Base-by-base conservation (phyloP, 2,888 invertebrate genomes). In the Caenorhabditis macrosperma region DNA sequence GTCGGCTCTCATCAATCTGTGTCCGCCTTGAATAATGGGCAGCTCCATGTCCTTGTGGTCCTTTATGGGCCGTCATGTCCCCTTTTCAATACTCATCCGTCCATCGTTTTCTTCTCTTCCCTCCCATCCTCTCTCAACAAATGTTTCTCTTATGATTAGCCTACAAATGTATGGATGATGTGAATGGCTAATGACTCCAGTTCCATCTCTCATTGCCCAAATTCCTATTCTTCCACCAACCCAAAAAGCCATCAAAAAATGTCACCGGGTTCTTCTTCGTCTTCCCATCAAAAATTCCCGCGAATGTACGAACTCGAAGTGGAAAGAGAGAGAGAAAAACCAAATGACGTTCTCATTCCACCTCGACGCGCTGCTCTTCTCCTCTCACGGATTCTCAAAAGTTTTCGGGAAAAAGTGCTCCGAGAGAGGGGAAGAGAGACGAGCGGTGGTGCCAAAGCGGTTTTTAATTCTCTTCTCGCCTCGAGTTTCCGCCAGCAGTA, bases 1-100 rank as follows among this genome's bases (percentile, higher is more conserved):
- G n/a, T 44, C 48, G 44, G 26, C 55, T 26, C 68, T 68, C 68
- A 68, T 68, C 68, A 68, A 68, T 68, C 68, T 68, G 68, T 68
- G 57, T 57, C 33, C 66, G 20, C 17, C 9, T 26, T 17, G 46
- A 57, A 68, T 68, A 68, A 68, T 68, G 68, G 57, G 35, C 59
- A 12, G 48, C 68, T 68, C 44, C 57, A 41, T 48, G 22, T 64
- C 57, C 57, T 68, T 48, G 38, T 55, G 55, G 24, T 41, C 67
- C 57, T 48, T 44, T 55, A 55, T 66, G 38, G n/a, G n/a, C n/a
- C n/a, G n/a, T n/a, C n/a, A n/a, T n/a, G 33, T 41, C 41, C 55
- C 30, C 22, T 52, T 52, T 69, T 69, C 69, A 69, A 69, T 71
- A 71, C 69, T 71, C 69, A 71, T 71, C 69, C 54, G 48, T 68